These are phyloP conservation scores for Drosophila differens DNA, from an alignment of 2,888 invertebrate species.

Conservation along the genomic window DNA sequence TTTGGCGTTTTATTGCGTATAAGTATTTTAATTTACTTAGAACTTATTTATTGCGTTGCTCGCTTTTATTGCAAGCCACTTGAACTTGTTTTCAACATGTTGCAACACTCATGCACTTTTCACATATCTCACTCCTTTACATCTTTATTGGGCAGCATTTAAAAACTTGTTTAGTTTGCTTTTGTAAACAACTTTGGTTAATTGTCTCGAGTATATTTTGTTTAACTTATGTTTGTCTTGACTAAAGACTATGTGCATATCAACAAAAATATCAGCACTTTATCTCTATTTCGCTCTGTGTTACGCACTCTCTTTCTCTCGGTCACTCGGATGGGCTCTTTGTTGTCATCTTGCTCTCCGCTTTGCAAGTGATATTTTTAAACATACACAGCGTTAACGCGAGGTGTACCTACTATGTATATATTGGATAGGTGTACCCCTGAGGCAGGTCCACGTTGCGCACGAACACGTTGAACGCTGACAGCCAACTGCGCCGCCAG, in stretches of 20 bases:
- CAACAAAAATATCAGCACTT: conserved; percentile 45
- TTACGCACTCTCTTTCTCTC: conserved; percentile 7
- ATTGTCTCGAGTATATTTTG: conserved; percentile 25
- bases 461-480: conserved; percentile 72
- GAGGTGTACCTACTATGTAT: conserved; percentile 6
- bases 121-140: neutral
- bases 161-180: neutral
- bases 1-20: conserved; percentile 10
- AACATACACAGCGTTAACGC: conserved; percentile 34
- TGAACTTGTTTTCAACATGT: neutral
- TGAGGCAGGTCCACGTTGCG: conserved; percentile 49
- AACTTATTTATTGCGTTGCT: conserved; percentile 9
- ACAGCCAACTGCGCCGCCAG: conserved; percentile 73
- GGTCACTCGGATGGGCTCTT: conserved; percentile 7
- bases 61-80: conserved; percentile 8
- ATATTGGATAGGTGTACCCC: conserved; percentile 3
- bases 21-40: conserved; percentile 29
- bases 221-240: conserved; percentile 15
- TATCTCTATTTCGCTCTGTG: conserved; percentile 4
- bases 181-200: conserved; percentile 31
- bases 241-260: conserved; percentile 11
- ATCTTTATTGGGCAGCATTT: neutral
- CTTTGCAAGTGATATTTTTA: conserved; percentile 54
- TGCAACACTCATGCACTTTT: conserved; percentile 17
- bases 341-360: conserved; percentile 38